Evolutionary conservation across 2,888 invertebrate species (phyloP).

Genomic region (Agonopterix arenella): DNA sequence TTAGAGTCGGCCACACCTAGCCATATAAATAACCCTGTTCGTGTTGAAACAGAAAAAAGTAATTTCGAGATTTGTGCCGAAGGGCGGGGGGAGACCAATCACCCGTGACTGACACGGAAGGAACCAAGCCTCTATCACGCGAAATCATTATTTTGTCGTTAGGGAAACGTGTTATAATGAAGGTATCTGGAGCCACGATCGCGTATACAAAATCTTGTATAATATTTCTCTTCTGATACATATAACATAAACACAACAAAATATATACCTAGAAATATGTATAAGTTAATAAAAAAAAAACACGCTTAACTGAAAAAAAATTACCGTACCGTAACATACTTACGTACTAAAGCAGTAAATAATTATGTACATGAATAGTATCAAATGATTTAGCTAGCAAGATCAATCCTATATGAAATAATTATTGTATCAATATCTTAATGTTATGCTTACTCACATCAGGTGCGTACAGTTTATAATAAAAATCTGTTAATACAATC

Average conservation of each 20-base stretch:
- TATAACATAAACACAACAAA: too few relatives aligned
- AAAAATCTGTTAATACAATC: slow-evolving; percentile 70
- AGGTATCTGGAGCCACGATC: slow-evolving; percentile 42
- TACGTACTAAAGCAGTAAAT: too few relatives aligned
- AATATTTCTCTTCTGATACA: not conserved
- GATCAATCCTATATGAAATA: too few relatives aligned
- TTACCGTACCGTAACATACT: too few relatives aligned
- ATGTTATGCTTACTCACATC: too few relatives aligned
- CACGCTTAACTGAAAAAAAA: too few relatives aligned
- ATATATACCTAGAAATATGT: too few relatives aligned
- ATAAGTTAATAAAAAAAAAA: too few relatives aligned
- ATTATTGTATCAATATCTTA: too few relatives aligned
- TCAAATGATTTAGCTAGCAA: too few relatives aligned
- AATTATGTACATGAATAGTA: too few relatives aligned
- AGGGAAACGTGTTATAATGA: slow-evolving; percentile 57
- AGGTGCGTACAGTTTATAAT: slow-evolving; percentile 21
- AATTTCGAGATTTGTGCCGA: slow-evolving; percentile 64
- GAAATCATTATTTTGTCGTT: slow-evolving; percentile 75
- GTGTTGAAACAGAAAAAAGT: slow-evolving; percentile 63
- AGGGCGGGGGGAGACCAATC: slow-evolving; percentile 42
- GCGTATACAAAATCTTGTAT: slow-evolving; percentile 13
- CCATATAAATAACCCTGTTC: slow-evolving; percentile 48
- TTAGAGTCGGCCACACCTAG: slow-evolving; percentile 68
- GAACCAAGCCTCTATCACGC: slow-evolving; percentile 62
- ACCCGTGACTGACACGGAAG: slow-evolving; percentile 71